phyloP scores from a whole-genome alignment of 2,888 invertebrate species.

The Linyphia triangularis region DNA sequence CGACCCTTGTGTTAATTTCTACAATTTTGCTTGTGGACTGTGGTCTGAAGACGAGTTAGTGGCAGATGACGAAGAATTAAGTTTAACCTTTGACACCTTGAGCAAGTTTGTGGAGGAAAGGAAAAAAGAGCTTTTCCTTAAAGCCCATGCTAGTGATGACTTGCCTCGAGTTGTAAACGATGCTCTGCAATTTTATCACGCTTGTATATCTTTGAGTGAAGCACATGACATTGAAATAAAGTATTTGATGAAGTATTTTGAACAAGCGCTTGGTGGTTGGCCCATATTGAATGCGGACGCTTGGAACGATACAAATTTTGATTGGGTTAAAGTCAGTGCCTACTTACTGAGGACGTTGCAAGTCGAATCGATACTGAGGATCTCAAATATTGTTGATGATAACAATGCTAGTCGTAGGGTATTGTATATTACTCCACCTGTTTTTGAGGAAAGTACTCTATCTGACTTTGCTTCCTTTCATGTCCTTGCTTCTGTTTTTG shows the following conservation, averaged over 20 bases:
- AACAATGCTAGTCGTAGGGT: slow-evolving; percentile 18
- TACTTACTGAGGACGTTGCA: slow-evolving; percentile 19
- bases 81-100: not conserved
- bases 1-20: slow-evolving; percentile 62
- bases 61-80: not conserved
- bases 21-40: slow-evolving; percentile 53
- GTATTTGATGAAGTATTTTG: slow-evolving; percentile 24
- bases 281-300: slow-evolving; percentile 21
- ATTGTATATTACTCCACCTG: slow-evolving; percentile 45
- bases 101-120: not conserved
- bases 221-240: not conserved
- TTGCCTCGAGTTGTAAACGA: slow-evolving; percentile 43
- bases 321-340: slow-evolving; percentile 51
- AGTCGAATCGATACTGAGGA: slow-evolving; percentile 15
- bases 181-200: slow-evolving; percentile 42
- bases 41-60: slow-evolving; percentile 30
- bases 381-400: slow-evolving; percentile 25
- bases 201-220: slow-evolving; percentile 20
- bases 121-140: slow-evolving; percentile 18
- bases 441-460: not conserved
- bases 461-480: not conserved
- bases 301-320: slow-evolving; percentile 31
- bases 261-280: slow-evolving; percentile 52
- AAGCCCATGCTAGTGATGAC: not conserved
- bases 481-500: slow-evolving; percentile 11